phyloP scores from a whole-genome alignment of 2,888 invertebrate species.

The Quadroppia sp. region DNA sequence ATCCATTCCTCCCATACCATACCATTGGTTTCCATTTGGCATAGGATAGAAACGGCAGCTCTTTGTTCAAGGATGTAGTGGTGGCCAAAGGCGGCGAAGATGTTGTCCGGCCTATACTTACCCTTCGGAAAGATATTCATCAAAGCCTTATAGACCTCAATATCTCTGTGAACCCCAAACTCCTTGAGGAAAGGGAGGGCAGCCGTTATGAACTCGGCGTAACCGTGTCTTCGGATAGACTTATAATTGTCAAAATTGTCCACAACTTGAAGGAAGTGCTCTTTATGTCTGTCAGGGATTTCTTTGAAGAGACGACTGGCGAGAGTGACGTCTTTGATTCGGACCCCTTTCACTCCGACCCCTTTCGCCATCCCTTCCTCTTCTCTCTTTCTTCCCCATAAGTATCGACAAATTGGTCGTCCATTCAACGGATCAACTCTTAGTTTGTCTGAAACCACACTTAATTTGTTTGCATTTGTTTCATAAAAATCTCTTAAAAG shows the following conservation, averaged over 20 bases:
- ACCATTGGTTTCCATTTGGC: constrained; percentile 91
- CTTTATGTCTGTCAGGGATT: constrained; percentile 53
- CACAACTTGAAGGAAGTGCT: constrained; percentile 68
- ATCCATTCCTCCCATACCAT: not conserved
- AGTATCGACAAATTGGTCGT: not conserved
- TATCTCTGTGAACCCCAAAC: constrained; percentile 61
- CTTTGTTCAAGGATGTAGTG: constrained; percentile 95
- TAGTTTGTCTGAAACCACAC: not conserved
- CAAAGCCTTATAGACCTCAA: constrained; percentile 70
- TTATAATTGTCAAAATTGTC: constrained; percentile 68
- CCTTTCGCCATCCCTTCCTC: not conserved
- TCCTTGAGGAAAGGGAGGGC: constrained; percentile 82
- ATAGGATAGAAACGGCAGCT: constrained; percentile 79
- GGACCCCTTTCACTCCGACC: constrained; percentile 9
- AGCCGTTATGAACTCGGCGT: constrained; percentile 89
- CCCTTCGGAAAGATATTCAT: constrained; percentile 83
- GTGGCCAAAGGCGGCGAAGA: constrained; percentile 81
- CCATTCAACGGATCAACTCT: not conserved
- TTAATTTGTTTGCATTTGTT: too few species aligned
- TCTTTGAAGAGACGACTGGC: constrained; percentile 35
- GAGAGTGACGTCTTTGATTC: constrained; percentile 31
- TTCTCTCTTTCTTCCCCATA: constrained; percentile 38
- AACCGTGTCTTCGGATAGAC: constrained; percentile 66
- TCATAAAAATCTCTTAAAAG: too few species aligned
- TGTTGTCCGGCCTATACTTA: constrained; percentile 73